Conservation (phyloP, 2,113 vertebrate genomes). For the Petrocephalus zakoni region DNA sequence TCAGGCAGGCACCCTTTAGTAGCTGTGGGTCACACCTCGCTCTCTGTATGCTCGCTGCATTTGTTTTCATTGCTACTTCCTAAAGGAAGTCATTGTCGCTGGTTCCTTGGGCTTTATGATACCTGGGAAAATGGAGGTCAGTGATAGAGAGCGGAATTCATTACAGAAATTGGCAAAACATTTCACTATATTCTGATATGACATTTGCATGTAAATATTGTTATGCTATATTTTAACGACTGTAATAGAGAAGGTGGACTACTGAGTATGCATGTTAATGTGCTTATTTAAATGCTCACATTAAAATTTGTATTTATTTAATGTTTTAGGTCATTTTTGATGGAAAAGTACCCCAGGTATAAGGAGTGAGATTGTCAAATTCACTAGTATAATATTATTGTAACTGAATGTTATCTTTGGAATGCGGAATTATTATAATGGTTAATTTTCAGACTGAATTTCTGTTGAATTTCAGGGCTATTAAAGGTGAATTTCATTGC, state of each 20-base stretch:
- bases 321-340: background rate
- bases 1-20: background rate
- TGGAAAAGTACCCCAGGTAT: background rate
- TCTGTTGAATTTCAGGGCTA: background rate
- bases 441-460: background rate
- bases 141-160: slow-evolving; percentile 4
- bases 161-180: slow-evolving; percentile 1
- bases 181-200: background rate
- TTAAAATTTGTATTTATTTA: background rate
- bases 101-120: slow-evolving; percentile 22
- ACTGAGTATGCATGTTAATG: background rate
- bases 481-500: background rate
- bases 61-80: slow-evolving; percentile 21
- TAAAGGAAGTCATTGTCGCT: slow-evolving; percentile 28
- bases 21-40: background rate
- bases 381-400: background rate
- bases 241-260: background rate
- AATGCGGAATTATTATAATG: background rate
- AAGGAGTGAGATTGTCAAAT: background rate
- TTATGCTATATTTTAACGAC: background rate
- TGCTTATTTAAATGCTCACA: background rate
- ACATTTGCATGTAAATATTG: background rate
- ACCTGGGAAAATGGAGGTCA: slow-evolving; percentile 8
- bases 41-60: background rate
- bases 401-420: background rate